Evolutionary conservation across 2,888 invertebrate species (phyloP).

Genomic region (Petrolisthes cinctipes): DNA sequence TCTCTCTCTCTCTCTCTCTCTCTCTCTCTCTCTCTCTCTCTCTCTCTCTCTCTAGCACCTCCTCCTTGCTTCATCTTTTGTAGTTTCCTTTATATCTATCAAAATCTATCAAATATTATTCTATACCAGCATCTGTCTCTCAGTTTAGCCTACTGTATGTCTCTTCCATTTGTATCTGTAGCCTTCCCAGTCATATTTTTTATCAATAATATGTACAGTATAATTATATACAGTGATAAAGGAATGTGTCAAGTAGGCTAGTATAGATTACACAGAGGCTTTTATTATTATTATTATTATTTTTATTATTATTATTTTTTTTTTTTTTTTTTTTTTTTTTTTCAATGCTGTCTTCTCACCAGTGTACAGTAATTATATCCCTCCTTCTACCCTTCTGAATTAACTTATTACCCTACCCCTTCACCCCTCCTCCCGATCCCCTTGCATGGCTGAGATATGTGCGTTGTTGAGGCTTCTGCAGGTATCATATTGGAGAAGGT

Average conservation of each 20-base stretch:
- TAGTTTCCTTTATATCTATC: constrained; percentile 1
- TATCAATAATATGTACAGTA: background rate
- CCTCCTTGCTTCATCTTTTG: background rate
- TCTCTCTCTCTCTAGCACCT: background rate
- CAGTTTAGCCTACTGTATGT: background rate
- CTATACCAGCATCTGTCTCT: background rate
- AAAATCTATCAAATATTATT: no score
- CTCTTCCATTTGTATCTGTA: background rate
- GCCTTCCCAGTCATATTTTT: background rate
- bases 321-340: no score
- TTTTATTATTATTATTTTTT: no score
- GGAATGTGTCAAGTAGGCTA: background rate
- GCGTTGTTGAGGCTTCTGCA: background rate
- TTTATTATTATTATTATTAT: no score
- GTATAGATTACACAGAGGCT: background rate
- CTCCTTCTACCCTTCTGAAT: background rate
- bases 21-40: background rate
- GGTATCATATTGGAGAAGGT: no score
- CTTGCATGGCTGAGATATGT: background rate
- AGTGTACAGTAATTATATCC: background rate
- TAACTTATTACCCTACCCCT: background rate
- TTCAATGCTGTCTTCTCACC: no score
- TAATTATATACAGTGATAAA: background rate
- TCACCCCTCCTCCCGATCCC: background rate
- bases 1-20: background rate